Evolutionary conservation across 2,888 invertebrate species (phyloP).

Genomic region (Magallana nippona): DNA sequence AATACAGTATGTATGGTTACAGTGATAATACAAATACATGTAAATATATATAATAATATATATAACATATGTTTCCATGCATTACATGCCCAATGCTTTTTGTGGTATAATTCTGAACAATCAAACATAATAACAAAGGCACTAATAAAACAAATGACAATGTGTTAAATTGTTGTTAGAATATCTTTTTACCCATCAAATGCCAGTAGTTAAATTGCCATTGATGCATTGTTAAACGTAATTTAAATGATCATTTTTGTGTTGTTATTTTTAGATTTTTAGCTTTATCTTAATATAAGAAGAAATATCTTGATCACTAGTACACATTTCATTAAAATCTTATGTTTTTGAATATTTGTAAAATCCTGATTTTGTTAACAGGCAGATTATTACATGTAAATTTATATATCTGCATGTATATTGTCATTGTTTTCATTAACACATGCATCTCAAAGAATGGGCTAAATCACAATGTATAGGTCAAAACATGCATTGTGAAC

Average conservation of each 20-base stretch:
- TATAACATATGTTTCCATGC: not conserved
- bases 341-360: too few relatives aligned
- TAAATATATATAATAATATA: not conserved
- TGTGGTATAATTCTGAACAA: not conserved
- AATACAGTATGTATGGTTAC: not conserved
- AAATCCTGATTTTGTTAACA: too few relatives aligned
- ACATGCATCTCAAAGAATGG: not conserved
- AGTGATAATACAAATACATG: not conserved
- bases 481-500: too few relatives aligned
- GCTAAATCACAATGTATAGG: not conserved
- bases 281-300: too few relatives aligned
- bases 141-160: not conserved
- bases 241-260: too few relatives aligned
- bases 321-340: too few relatives aligned
- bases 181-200: constrained; percentile 12
- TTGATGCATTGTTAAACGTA: not conserved
- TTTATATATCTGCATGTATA: too few relatives aligned
- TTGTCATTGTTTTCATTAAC: too few relatives aligned
- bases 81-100: not conserved
- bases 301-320: too few relatives aligned
- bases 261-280: too few relatives aligned
- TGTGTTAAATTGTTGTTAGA: constrained; percentile 14
- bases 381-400: too few relatives aligned
- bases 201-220: not conserved
- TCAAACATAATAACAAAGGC: not conserved